Evolutionary conservation across 2,797 vertebrate species (phyloP).

Genomic region (Salmo trutta): DNA sequence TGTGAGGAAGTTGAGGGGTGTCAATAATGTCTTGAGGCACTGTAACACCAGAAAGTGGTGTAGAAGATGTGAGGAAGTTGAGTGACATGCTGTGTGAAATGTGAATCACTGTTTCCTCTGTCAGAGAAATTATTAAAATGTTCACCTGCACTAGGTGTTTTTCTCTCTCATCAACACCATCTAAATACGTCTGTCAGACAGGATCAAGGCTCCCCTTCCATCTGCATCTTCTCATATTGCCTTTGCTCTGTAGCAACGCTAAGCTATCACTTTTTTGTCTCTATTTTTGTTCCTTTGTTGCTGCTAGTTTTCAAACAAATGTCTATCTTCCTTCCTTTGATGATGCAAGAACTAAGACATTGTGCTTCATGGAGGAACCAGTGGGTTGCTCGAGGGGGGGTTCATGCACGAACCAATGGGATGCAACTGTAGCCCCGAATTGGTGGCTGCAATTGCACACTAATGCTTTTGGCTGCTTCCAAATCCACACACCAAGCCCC

Average conservation of each 20-base stretch:
- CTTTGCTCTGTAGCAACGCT: not conserved
- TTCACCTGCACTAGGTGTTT: not conserved
- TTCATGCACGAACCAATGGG: too few relatives aligned
- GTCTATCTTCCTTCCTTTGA: not conserved
- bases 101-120: not conserved
- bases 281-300: not conserved
- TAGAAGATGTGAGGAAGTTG: not conserved
- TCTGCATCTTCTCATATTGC: not conserved
- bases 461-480: too few relatives aligned
- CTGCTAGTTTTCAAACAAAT: not conserved
- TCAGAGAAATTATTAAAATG: not conserved
- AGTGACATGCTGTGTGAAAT: not conserved
- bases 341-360: not conserved
- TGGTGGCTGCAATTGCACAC: too few relatives aligned
- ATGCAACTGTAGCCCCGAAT: too few relatives aligned
- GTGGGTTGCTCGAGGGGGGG: too few relatives aligned
- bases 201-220: slow-evolving; percentile 1
- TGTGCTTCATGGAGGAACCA: too few relatives aligned
- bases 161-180: not conserved
- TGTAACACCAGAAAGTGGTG: too few relatives aligned
- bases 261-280: not conserved
- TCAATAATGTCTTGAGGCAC: too few relatives aligned
- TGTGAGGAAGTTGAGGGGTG: too few relatives aligned
- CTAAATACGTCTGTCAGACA: not conserved
- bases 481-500: too few relatives aligned